These are phyloP conservation scores for Delphinapterus leucas DNA, from an alignment of 2,113 vertebrate genomes.

Conservation along the genomic window DNA sequence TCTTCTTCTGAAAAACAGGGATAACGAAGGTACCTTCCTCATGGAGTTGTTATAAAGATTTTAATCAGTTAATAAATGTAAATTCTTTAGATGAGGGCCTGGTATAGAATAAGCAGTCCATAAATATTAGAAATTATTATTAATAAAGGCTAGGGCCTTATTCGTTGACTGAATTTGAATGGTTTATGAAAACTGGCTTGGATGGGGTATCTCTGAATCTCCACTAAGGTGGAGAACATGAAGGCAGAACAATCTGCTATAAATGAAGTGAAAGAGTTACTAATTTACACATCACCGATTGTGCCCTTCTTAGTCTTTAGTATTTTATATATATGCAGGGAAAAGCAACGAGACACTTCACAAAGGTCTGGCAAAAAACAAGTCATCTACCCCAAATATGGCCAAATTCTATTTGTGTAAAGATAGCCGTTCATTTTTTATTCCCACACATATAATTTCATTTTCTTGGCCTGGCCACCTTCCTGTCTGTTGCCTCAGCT, in stretches of 20 bases:
- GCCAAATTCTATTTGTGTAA: not conserved
- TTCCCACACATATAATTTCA: slow-evolving; percentile 35
- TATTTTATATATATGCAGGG: not conserved
- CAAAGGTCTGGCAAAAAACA: not conserved
- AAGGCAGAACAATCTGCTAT: not conserved
- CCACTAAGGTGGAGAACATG: not conserved
- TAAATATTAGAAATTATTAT: not conserved
- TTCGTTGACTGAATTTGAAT: not conserved
- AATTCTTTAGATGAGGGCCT: not conserved
- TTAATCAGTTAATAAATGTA: not conserved
- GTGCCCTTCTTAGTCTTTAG: not conserved
- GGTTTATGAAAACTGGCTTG: not conserved
- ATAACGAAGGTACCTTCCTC: not conserved
- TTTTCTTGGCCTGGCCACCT: slow-evolving; percentile 38
- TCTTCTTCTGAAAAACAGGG: not conserved
- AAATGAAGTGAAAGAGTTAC: not conserved
- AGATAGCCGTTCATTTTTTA: not conserved
- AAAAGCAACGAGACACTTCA: not conserved
- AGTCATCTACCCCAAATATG: not conserved
- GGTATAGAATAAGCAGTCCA: not conserved
- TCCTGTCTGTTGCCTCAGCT: slow-evolving; percentile 32
- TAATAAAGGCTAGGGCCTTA: not conserved
- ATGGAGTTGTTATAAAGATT: not conserved
- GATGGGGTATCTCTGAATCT: not conserved
- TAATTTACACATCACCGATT: not conserved